Base-by-base conservation (phyloP, 2,888 invertebrate species). In the Tenodera sinensis region DNA sequence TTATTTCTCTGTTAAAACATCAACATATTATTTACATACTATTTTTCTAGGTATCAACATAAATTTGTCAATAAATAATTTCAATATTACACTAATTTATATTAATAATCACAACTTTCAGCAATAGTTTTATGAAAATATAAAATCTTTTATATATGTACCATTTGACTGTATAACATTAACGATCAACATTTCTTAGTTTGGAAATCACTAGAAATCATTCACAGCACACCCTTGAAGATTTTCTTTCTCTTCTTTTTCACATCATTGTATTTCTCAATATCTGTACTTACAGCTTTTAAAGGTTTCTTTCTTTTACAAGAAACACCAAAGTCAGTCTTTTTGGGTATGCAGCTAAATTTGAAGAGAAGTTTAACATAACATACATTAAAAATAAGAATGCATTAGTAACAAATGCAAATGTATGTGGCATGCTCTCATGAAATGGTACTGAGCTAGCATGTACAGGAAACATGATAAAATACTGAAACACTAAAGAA, bases 121-220 rank as follows among this genome's bases (percentile, higher is more conserved):
- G 88, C 88, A 89, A 89, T 88, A 89, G 85, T 85, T 83, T 88
- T 89, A 89, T 89, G 89, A 89, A 89, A 89, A 89, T 89, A 89
- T 89, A 89, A 89, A 89, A 89, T 85, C 88, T 88, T 42, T 89
- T 86, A 83, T 87, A 87, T 8, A 87, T 88, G 85, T 84, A 82
- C 84, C 84, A 84, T 47, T 71, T 71, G 54, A 71, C 54, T 71
- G 54, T 71, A 20, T 71, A 71, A 71, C 54, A 71, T 71, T 71
- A 71, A 71, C 54, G 54, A 71, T 71, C 54, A 71, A 71, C 20
- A 71, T 71, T 71, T 71, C 54, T 71, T 71, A 71, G 54, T 71
- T 71, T 71, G 54, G 54, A 71, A 71, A 71, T 71, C 54, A 71
- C 54, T 71, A 71, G 54, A 71, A 20, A 71, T 71, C 54, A 71